phyloP scores from a whole-genome alignment of 2,888 invertebrate species.

The Neocrepidodera transversa region DNA sequence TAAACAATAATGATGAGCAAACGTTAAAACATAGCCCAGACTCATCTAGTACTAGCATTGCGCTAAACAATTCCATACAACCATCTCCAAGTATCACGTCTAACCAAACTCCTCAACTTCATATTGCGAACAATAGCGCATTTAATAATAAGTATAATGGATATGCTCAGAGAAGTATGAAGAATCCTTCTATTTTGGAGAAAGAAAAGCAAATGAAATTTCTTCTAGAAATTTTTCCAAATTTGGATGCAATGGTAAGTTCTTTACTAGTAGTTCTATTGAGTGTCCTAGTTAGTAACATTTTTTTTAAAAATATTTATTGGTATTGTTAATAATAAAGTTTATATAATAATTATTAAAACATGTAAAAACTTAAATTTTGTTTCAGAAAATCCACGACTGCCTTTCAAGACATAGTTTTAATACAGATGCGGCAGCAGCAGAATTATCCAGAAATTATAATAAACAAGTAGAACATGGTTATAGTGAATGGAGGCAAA shows the following conservation, averaged over 20 bases:
- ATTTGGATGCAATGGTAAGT: slow-evolving; percentile 65
- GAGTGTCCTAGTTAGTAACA: no score
- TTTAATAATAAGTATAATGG: slow-evolving; percentile 39
- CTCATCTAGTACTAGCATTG: background rate
- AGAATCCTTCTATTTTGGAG: slow-evolving; percentile 55
- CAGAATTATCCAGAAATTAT: slow-evolving; percentile 59
- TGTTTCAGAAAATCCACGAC: slow-evolving; percentile 64
- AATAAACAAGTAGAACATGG: slow-evolving; percentile 43
- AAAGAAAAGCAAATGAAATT: slow-evolving; percentile 69
- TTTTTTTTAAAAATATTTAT: no score
- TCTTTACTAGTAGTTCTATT: no score
- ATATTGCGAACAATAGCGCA: slow-evolving; percentile 34
- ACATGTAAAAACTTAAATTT: no score
- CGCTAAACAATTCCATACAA: background rate
- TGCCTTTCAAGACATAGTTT: slow-evolving; percentile 64
- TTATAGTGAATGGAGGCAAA: slow-evolving; percentile 51
- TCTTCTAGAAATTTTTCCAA: slow-evolving; percentile 70
- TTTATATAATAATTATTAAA: no score
- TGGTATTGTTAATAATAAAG: no score
- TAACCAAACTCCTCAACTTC: slow-evolving; percentile 19
- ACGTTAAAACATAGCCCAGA: no score
- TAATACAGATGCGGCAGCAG: slow-evolving; percentile 66
- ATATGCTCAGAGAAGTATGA: slow-evolving; percentile 36
- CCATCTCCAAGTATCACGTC: slow-evolving; percentile 18
- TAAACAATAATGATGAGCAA: background rate